Evolutionary conservation across 1,140 invertebrate species (phyloP).

Genomic region (Andrena cerasifolii): DNA sequence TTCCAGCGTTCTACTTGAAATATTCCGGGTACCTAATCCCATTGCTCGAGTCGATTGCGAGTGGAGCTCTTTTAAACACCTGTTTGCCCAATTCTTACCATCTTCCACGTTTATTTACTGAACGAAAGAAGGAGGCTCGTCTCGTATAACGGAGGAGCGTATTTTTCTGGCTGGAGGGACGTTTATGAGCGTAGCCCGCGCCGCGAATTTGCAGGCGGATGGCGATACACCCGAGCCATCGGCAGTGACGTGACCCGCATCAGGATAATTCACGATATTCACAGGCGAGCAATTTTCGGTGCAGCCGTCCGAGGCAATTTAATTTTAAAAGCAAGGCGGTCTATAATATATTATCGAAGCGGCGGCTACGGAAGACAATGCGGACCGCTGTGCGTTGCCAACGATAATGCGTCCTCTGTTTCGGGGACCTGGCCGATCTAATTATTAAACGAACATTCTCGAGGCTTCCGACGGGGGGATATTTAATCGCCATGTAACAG

Average conservation of each 20-base stretch:
- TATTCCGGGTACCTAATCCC: too few species aligned
- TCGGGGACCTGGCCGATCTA: background rate
- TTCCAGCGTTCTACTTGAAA: too few species aligned
- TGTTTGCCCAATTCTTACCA: too few species aligned
- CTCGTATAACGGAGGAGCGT: too few species aligned
- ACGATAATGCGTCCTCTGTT: slow-evolving; percentile 6
- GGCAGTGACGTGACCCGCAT: slow-evolving; percentile 4
- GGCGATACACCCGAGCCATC: background rate
- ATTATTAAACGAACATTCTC: slow-evolving; percentile 19
- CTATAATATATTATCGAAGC: slow-evolving; percentile 11
- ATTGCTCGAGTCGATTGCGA: too few species aligned
- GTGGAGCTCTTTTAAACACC: too few species aligned
- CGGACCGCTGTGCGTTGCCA: slow-evolving; percentile 1
- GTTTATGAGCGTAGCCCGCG: background rate
- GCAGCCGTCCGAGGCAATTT: slow-evolving; percentile 3
- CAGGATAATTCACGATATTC: slow-evolving; percentile 42
- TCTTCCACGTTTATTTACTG: too few species aligned
- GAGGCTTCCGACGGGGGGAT: background rate
- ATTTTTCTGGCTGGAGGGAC: background rate
- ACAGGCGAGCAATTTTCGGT: slow-evolving; percentile 33
- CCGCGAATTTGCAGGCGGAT: background rate
- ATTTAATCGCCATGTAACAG: slow-evolving; percentile 16
- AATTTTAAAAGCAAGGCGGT: slow-evolving; percentile 32
- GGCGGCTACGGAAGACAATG: background rate
- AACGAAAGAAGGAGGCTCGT: too few species aligned